Evolutionary conservation across 23 tunicate species (phyloP).

Genomic region (Trididemnum clinides): DNA sequence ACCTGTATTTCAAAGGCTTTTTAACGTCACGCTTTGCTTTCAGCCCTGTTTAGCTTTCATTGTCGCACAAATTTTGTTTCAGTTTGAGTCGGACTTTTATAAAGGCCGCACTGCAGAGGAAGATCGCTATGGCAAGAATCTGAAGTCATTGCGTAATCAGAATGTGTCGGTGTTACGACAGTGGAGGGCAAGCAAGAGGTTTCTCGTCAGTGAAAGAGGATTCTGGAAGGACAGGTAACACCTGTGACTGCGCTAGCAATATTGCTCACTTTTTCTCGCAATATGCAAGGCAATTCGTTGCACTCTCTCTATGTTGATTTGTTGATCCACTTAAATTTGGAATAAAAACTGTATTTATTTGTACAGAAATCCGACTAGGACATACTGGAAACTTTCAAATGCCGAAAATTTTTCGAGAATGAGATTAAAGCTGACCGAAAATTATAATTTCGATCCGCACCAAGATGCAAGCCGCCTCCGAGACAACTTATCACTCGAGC

Average conservation of each 20-base stretch:
- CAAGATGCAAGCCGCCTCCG: slow-evolving; percentile 59
- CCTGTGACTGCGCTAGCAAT: no score
- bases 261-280: no score
- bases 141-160: slow-evolving; percentile 76
- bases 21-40: no score
- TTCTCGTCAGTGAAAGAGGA: slow-evolving; percentile 78
- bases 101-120: slow-evolving; percentile 44
- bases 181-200: slow-evolving; percentile 82
- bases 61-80: no score
- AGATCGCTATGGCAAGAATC: slow-evolving; percentile 76
- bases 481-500: slow-evolving; percentile 43
- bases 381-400: slow-evolving; percentile 88
- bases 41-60: no score
- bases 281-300: no score
- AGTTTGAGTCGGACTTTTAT: slow-evolving; percentile 73
- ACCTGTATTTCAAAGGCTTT: no score
- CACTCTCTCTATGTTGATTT: no score
- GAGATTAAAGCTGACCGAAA: slow-evolving; percentile 92
- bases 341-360: no score
- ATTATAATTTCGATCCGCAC: slow-evolving; percentile 87
- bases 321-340: no score
- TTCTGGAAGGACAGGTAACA: slow-evolving; percentile 89
- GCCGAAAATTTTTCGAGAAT: slow-evolving; percentile 96
- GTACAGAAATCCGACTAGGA: slow-evolving; percentile 66
- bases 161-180: slow-evolving; percentile 75